These are phyloP conservation scores for Anoplolepis gracilipes DNA, from an alignment of 1,140 invertebrate species.

Conservation along the genomic window DNA sequence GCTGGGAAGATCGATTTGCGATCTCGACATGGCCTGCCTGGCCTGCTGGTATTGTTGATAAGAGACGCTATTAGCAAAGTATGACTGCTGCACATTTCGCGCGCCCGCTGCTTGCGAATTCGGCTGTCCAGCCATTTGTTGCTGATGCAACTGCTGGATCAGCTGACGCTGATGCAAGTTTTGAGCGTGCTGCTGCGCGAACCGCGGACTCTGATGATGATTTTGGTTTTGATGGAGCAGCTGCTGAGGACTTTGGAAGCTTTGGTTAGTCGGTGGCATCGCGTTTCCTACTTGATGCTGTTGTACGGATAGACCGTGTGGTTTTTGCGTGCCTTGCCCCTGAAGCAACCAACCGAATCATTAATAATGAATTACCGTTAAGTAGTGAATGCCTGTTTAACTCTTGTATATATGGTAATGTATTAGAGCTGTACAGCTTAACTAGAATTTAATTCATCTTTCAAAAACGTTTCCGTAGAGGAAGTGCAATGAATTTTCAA, in stretches of 20 bases:
- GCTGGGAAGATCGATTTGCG: conserved; percentile 82
- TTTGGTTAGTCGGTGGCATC: conserved; percentile 63
- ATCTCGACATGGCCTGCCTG: conserved; percentile 83
- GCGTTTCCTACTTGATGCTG: conserved; percentile 64
- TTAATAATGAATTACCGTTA: conserved; percentile 35
- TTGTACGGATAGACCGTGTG: conserved; percentile 79
- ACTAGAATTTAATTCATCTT: background rate
- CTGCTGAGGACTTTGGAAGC: conserved; percentile 82
- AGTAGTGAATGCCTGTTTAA: background rate
- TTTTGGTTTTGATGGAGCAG: conserved; percentile 81
- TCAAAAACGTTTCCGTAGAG: background rate
- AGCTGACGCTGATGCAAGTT: conserved; percentile 85
- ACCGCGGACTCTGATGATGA: conserved; percentile 80
- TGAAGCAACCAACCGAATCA: conserved; percentile 56
- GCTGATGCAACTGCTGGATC: conserved; percentile 88
- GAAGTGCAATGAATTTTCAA: too few relatives aligned
- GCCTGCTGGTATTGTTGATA: conserved; percentile 84
- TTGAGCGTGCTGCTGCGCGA: conserved; percentile 82
- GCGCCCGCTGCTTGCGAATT: conserved; percentile 55
- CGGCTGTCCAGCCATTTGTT: conserved; percentile 84
- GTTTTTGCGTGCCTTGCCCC: conserved; percentile 64
- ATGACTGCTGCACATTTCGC: conserved; percentile 68
- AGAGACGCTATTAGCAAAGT: conserved; percentile 78
- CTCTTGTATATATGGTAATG: background rate
- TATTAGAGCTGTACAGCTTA: background rate